Evolutionary conservation across 2,888 invertebrate species (phyloP).

Genomic region (Epinotia bilunana): DNA sequence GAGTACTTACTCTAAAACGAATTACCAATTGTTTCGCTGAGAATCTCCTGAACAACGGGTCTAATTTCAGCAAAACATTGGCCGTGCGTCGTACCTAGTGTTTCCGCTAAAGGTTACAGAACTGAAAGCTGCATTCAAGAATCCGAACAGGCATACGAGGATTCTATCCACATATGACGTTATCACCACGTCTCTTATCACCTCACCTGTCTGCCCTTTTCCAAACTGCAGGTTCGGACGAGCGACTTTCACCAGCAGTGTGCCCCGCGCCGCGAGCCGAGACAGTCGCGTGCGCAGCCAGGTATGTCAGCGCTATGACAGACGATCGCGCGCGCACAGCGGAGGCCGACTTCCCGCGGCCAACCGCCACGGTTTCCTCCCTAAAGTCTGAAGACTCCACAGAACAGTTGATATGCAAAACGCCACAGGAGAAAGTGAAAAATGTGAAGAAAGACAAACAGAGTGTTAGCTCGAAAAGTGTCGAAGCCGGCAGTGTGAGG

Average conservation of each 20-base stretch:
- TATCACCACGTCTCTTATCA: constrained; percentile 13
- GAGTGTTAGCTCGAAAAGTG: constrained; percentile 76
- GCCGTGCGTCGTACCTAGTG: background rate
- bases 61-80: background rate
- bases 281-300: constrained; percentile 39
- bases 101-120: background rate
- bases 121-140: background rate
- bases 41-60: background rate
- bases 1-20: no score
- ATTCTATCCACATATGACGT: constrained; percentile 1
- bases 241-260: constrained; percentile 47
- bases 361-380: constrained; percentile 77
- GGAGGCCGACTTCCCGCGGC: constrained; percentile 58
- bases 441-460: constrained; percentile 62
- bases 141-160: background rate
- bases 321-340: constrained; percentile 55
- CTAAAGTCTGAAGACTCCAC: constrained; percentile 83
- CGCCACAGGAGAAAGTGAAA: constrained; percentile 71
- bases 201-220: constrained; percentile 22
- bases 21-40: background rate
- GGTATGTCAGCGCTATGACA: constrained; percentile 56
- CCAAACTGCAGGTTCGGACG: constrained; percentile 38
- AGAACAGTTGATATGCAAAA: constrained; percentile 84
- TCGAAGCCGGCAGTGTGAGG: constrained; percentile 67
- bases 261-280: constrained; percentile 40